Conservation (phyloP, 2,797 vertebrate genomes). For the Characodon lateralis region DNA sequence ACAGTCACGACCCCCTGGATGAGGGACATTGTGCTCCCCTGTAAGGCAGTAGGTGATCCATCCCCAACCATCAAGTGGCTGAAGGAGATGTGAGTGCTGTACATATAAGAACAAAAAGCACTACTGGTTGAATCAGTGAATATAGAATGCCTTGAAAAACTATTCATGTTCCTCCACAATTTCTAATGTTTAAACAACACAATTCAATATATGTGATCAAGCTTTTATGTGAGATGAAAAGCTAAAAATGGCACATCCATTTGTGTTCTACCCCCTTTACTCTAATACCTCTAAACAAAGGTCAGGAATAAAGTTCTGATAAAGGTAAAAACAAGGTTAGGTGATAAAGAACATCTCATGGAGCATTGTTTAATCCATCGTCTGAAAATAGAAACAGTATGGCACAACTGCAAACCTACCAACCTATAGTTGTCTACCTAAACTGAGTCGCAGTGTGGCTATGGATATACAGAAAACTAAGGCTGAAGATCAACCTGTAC, state of each 20-base stretch:
- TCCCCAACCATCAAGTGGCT: slow-evolving; percentile 96
- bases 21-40: slow-evolving; percentile 94
- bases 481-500: background rate
- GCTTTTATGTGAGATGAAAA: background rate
- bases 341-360: too few relatives aligned
- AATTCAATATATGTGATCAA: background rate
- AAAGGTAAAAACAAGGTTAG: background rate
- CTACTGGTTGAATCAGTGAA: background rate
- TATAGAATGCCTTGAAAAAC: background rate
- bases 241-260: background rate
- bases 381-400: background rate
- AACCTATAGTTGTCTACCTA: background rate
- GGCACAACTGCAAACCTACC: background rate
- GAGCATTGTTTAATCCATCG: background rate
- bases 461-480: background rate
- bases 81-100: slow-evolving; percentile 91
- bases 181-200: background rate
- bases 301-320: background rate
- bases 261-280: background rate
- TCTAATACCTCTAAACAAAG: background rate
- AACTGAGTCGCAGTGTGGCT: background rate
- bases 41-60: slow-evolving; percentile 94
- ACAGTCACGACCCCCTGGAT: slow-evolving; percentile 98
- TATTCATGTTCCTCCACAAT: background rate
- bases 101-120: background rate